Evolutionary conservation across 2,797 vertebrate genomes (phyloP).

Genomic region (Tangara arthus): DNA sequence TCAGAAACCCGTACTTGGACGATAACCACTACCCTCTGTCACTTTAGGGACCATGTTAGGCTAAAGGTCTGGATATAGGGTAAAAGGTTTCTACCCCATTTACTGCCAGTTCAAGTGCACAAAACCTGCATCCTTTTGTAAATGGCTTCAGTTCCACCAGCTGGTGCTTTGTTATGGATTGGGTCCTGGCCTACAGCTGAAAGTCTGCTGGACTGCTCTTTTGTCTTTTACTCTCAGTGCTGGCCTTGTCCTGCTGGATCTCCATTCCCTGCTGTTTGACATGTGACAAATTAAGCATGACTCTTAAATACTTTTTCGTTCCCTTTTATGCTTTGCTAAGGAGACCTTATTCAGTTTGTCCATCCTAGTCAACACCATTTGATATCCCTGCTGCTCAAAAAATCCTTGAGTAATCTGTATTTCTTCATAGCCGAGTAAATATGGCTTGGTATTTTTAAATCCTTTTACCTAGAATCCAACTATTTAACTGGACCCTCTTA

Average conservation of each 20-base stretch:
- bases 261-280: not conserved
- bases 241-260: not conserved
- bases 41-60: not conserved
- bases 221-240: not conserved
- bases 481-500: not conserved
- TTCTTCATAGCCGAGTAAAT: not conserved
- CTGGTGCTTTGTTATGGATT: not conserved
- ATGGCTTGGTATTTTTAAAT: not conserved
- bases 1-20: rapidly evolving
- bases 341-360: not conserved
- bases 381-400: not conserved
- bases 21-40: not conserved
- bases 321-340: not conserved
- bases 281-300: not conserved
- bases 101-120: not conserved
- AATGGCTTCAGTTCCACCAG: not conserved
- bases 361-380: not conserved
- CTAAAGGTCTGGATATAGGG: not conserved
- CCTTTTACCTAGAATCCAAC: not conserved
- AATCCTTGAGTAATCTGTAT: not conserved
- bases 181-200: not conserved
- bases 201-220: not conserved
- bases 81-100: not conserved
- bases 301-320: not conserved
- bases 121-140: not conserved